Percentiles rank a stretch among this genome's conserved stretches.
Evolutionary conservation across 1,140 invertebrate species (phyloP).

Genomic region (Akabosia matsudoensis): DNA sequence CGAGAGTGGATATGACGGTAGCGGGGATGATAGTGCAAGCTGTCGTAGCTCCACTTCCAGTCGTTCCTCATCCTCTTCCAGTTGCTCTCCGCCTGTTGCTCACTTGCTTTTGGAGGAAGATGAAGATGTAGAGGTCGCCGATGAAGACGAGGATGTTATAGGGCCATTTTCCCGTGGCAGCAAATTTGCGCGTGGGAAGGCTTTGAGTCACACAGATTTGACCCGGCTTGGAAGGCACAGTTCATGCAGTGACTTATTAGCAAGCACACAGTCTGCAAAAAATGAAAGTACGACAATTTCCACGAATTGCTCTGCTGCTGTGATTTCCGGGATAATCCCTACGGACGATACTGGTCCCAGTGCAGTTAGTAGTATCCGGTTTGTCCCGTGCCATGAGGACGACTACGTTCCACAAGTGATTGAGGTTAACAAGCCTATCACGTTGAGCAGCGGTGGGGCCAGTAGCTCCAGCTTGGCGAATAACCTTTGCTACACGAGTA

Average conservation of each 20-base stretch:
- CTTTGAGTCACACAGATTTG: conserved; percentile 6
- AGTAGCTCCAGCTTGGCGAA: neutral
- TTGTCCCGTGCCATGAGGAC: conserved; percentile 9
- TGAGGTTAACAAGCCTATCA: neutral
- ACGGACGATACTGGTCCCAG: neutral
- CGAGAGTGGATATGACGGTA: neutral
- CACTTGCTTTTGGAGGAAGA: neutral
- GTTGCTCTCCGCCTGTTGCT: conserved; percentile 10
- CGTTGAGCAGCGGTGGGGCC: neutral
- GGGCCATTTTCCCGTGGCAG: neutral
- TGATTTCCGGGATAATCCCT: neutral
- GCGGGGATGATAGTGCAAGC: conserved; percentile 4
- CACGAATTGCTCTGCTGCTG: neutral
- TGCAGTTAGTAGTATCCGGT: neutral
- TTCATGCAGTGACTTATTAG: neutral
- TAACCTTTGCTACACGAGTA: conserved; percentile 2
- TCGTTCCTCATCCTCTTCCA: neutral
- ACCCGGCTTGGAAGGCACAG: neutral
- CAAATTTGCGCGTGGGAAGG: neutral
- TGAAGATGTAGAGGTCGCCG: neutral
- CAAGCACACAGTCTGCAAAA: neutral
- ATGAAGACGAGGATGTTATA: neutral
- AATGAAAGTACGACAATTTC: neutral
- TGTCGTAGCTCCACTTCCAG: neutral
- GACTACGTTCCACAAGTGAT: conserved; percentile 18